Conservation (phyloP, 2,888 invertebrate species). For the Xestia sexstrigata region DNA sequence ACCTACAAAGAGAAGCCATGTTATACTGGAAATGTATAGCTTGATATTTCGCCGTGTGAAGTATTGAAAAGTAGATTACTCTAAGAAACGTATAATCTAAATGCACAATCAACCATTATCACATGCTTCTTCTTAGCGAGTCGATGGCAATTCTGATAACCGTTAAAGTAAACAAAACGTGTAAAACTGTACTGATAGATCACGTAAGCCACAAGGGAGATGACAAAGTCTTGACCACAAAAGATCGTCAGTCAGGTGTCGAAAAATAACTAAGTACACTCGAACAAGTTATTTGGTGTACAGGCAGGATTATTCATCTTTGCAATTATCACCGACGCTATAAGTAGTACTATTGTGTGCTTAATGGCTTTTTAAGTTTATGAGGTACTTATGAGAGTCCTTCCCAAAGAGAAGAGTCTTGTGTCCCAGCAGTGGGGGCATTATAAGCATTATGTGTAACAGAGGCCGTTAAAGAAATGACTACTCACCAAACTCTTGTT, state of each 20-base stretch:
- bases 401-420: background rate
- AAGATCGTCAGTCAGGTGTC: slow-evolving; percentile 17
- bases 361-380: background rate
- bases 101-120: slow-evolving; percentile 38
- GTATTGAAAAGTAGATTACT: slow-evolving; percentile 2
- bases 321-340: background rate
- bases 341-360: background rate
- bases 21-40: too few species aligned
- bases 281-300: background rate
- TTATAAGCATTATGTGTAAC: background rate
- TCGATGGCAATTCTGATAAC: slow-evolving; percentile 44
- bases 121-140: slow-evolving; percentile 46
- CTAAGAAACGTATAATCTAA: slow-evolving; percentile 1
- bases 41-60: too few species aligned
- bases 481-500: background rate
- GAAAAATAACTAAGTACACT: slow-evolving; percentile 28
- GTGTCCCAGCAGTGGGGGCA: background rate
- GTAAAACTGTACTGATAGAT: slow-evolving; percentile 38
- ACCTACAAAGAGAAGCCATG: too few species aligned
- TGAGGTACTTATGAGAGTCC: background rate
- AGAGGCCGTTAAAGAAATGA: background rate
- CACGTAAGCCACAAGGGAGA: slow-evolving; percentile 42
- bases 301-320: background rate
- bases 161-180: slow-evolving; percentile 42
- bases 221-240: slow-evolving; percentile 32